Evolutionary conservation across 2,888 invertebrate species (phyloP), one percentile per base, ranked within the genome.

Genomic region (Dendrolimus pini): DNA sequence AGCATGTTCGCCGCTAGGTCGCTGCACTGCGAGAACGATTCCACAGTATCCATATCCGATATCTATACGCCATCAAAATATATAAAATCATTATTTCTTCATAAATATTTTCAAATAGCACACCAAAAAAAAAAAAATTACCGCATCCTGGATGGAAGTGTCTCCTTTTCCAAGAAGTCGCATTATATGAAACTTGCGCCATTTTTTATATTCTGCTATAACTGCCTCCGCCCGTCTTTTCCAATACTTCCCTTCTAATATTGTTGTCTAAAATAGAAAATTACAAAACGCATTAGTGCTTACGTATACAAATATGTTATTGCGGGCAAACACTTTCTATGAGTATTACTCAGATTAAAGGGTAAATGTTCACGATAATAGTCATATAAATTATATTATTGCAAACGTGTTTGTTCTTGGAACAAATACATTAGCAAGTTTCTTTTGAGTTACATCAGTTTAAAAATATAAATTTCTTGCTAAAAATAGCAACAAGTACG

Each of bases 201-300:
- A 99, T 95, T 98, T 97, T 92, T 99, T 98, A 92, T 99, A 99
- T 91, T 99, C 99, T 62, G 98, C 98, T 75, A 97, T 97, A 56
- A 99, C 98, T 54, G 98, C 98, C 70, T 97, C 97, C 67, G 98
- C 93, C 86, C 98, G 95, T 75, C 99, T 92, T 91, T 99, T 99
- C 99, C 99, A 99, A 90, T 99, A 99, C 93, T 99, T 99, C 60
- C 99, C 99, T 92, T 99, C 99, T 80, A 99, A 92, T 66, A 99
- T 97, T 62, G 98, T 96, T 73, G 99, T 97, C 98, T 99, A 85
- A 62, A 72, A 89, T 47, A 47, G 9, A 47, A 9, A 47, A 10
- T 9, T 10, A 47, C 12, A 47, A 47, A 47, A 10, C 47, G 2
- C 12, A 47, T 47, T 47, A 47, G 12, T 2, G 12, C 12, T 47